These are phyloP conservation scores for Micrasema minimum DNA, from an alignment of 1,140 invertebrate species.

Conservation along the genomic window DNA sequence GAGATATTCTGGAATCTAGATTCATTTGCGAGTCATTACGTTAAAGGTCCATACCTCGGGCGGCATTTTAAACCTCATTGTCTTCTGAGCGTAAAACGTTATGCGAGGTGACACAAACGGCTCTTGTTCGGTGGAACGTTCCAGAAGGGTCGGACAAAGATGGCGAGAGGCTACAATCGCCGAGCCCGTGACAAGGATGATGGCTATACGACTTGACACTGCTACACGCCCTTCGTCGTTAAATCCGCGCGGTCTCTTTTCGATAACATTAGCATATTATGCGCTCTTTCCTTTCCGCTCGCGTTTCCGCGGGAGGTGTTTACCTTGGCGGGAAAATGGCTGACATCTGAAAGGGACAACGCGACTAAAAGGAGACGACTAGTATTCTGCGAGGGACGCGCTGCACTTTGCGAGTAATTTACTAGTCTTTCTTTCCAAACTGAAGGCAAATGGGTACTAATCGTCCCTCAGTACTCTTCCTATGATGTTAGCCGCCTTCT, in stretches of 20 bases:
- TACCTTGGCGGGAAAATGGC: conserved; percentile 26
- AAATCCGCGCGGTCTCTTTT: conserved; percentile 34
- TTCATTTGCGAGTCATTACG: conserved; percentile 37
- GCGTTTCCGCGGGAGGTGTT: conserved; percentile 5
- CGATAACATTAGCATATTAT: conserved; percentile 41
- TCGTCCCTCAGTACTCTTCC: not conserved
- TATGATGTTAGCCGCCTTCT: not conserved
- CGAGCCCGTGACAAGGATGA: conserved; percentile 36
- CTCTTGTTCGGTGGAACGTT: conserved; percentile 42
- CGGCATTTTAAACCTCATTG: conserved; percentile 31
- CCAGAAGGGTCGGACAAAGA: conserved; percentile 35
- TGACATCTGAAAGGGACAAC: conserved; percentile 10
- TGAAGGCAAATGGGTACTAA: too few relatives aligned
- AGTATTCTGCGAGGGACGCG: not conserved
- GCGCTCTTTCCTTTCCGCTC: conserved; percentile 29
- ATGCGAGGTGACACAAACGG: conserved; percentile 44
- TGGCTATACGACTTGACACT: conserved; percentile 40
- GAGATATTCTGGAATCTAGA: conserved; percentile 11
- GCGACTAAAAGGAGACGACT: conserved; percentile 1
- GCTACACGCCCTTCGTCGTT: conserved; percentile 41
- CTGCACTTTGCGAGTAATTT: not conserved
- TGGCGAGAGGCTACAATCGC: conserved; percentile 34
- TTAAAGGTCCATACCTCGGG: conserved; percentile 7
- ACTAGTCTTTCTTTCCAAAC: too few relatives aligned
- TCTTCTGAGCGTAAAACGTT: conserved; percentile 30